Base-by-base conservation (phyloP, 53 echinoderm and acorn worm genomes). In the Holothuria scabra region DNA sequence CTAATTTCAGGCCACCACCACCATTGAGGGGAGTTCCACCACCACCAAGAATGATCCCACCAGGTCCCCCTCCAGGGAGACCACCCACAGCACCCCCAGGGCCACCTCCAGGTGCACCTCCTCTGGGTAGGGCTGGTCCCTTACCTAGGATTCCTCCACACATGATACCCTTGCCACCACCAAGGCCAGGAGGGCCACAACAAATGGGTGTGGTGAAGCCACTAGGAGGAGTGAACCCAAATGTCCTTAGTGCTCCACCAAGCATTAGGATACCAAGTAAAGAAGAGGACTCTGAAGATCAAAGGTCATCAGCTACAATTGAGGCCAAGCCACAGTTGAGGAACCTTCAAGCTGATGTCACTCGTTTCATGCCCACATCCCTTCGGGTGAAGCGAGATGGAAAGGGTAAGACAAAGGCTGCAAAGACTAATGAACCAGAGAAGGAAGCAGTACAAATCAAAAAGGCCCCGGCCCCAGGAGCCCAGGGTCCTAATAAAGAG, bases 291-390 rank as follows among this genome's bases (percentile, higher is more conserved):
- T 38, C 60, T 28, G 84, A 71, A 0, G 94, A 92, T 12, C 84
- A 88, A 68, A 94, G 86, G 65, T 92, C 92, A 21, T 93, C 97
- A 1, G 97, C 97, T 28, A 94, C 92, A 49, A 96, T 96, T 56
- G 93, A 93, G 52, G 97, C 97, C 35, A 96, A 96, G 48, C 97
- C 97, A 0, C 97, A 96, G 82, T 87, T 96, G 46, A 87, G 97
- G 49, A 96, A 96, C 83, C 90, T 96, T 60, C 92, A 94, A 82
- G 97, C 97, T 0, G 97, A 96, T 61, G 97, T 96, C 41, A 96
- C 97, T 0, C 79, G 94, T 19, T 94, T 96, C 85, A 91, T 94
- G 91, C 94, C 97, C 10, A 92, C 92, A 0, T 94, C 94, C 0
- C 88, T 96, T 37, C 60, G 97, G 8, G 92, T 96, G 8, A 96